Evolutionary conservation across 2,888 invertebrate genomes (phyloP).

Genomic region (Chrysopilus asiliformis): DNA sequence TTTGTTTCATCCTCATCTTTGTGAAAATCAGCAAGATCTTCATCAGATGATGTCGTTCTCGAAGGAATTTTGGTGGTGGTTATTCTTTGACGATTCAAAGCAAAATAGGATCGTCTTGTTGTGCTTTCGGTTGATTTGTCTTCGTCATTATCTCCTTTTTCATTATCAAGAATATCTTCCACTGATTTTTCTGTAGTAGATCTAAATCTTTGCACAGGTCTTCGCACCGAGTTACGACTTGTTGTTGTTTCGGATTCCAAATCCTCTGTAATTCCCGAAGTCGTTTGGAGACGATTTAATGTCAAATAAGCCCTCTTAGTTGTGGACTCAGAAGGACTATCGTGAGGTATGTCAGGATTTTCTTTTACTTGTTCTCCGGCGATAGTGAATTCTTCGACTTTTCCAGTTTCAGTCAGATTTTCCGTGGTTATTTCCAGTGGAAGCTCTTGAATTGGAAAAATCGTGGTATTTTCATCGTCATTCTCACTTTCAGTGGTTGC

Average conservation of each 20-base stretch:
- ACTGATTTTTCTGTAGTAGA: constrained; percentile 9
- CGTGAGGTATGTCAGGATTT: too few species aligned
- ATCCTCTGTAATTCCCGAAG: too few species aligned
- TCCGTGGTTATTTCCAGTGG: neutral
- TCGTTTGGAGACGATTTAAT: too few species aligned
- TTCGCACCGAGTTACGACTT: too few species aligned
- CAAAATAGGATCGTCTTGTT: neutral
- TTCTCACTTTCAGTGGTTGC: neutral
- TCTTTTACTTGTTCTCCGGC: too few species aligned
- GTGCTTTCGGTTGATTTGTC: constrained; percentile 12
- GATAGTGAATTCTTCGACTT: neutral
- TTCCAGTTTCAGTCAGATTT: neutral
- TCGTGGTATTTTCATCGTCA: neutral
- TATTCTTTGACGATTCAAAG: neutral
- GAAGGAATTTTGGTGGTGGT: too few species aligned
- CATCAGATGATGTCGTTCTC: neutral
- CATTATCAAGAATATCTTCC: constrained; percentile 14
- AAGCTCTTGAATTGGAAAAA: too few species aligned
- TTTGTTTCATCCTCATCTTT: too few species aligned
- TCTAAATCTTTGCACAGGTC: too few species aligned
- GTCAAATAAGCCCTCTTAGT: neutral
- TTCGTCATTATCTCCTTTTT: constrained; percentile 8
- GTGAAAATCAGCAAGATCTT: neutral
- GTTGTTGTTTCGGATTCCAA: too few species aligned
- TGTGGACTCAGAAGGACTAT: too few species aligned